phyloP scores from a whole-genome alignment of 1,140 invertebrate species.

The Drosophila lowei region DNA sequence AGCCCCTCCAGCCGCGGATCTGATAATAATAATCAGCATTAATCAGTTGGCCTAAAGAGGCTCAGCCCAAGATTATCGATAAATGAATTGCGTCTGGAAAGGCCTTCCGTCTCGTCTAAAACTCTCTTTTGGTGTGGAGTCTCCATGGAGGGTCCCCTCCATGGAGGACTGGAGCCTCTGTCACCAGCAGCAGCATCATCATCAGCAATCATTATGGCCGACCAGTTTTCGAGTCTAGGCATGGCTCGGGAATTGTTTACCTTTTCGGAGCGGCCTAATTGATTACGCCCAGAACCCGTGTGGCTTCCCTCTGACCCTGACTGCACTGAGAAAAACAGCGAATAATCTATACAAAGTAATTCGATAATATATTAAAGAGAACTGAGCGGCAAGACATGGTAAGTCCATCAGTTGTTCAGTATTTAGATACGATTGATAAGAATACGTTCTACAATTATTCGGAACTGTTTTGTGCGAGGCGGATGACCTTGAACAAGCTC shows the following conservation, averaged over 20 bases:
- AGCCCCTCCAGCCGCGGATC: constrained; percentile 13
- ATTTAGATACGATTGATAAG: too few species aligned
- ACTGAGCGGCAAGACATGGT: too few species aligned
- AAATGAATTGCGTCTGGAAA: constrained; percentile 56
- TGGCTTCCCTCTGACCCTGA: constrained; percentile 5
- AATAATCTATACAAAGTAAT: too few species aligned
- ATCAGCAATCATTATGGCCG: constrained; percentile 26
- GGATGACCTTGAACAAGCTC: too few species aligned
- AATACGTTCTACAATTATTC: too few species aligned
- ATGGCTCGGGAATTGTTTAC: constrained; percentile 53
- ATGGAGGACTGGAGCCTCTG: constrained; percentile 20
- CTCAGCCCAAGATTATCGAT: constrained; percentile 61
- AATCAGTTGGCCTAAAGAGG: constrained; percentile 67
- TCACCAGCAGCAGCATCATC: constrained; percentile 47
- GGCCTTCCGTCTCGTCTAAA: constrained; percentile 3
- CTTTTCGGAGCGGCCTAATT: constrained; percentile 65
- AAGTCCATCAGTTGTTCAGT: too few species aligned
- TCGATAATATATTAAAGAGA: too few species aligned
- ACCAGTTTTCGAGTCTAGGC: constrained; percentile 19
- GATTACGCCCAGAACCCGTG: constrained; percentile 61
- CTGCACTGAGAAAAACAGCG: too few species aligned
- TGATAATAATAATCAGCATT: constrained; percentile 72
- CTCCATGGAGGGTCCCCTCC: background rate
- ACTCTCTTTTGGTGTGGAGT: background rate
- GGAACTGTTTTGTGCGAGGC: too few species aligned